These are phyloP conservation scores for Trachelus stipa DNA, from an alignment of 2,888 invertebrate genomes.

Conservation along the genomic window DNA sequence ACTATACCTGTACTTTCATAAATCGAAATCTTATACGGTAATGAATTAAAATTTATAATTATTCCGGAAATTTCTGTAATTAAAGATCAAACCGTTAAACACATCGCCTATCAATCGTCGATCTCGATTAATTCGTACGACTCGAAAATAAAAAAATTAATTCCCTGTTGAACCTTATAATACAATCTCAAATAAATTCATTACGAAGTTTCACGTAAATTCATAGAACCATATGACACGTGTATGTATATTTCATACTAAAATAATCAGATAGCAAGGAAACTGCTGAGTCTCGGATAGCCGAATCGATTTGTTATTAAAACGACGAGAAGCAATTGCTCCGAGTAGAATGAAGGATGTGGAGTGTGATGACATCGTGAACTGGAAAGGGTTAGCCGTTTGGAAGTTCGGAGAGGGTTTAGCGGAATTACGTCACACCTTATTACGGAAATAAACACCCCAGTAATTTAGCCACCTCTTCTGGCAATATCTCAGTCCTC, in stretches of 20 bases:
- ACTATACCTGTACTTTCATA: not conserved
- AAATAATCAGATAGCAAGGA: no score
- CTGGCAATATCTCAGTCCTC: conserved; percentile 12
- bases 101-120: no score
- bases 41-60: not conserved
- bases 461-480: conserved; percentile 21
- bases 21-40: not conserved
- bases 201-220: no score
- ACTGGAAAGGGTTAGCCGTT: not conserved
- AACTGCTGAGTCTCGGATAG: no score
- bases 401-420: conserved; percentile 8
- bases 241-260: no score
- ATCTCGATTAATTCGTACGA: no score
- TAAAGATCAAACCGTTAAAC: not conserved
- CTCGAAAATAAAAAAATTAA: no score
- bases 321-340: not conserved
- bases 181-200: no score
- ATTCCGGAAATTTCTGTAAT: not conserved
- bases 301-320: not conserved
- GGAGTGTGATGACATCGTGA: not conserved
- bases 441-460: conserved; percentile 27
- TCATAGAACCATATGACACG: no score
- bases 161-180: no score
- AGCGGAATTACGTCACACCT: conserved; percentile 28
- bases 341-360: not conserved